Base-by-base conservation (phyloP, 2,888 invertebrate genomes). In the Matsumyia berberina region DNA sequence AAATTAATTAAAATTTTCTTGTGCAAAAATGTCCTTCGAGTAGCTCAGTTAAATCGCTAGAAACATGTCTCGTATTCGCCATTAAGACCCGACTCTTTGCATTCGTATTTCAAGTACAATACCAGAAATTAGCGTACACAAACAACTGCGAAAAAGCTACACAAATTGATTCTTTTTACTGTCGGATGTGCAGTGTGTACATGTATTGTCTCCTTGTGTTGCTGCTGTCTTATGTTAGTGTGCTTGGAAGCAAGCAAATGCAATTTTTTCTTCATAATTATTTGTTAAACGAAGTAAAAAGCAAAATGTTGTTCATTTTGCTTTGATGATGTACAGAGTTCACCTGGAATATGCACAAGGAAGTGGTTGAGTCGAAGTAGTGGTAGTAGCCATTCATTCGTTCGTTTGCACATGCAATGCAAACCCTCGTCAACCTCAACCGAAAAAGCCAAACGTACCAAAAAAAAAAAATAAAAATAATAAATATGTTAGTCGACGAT, bases 81-180 rank as follows among this genome's bases (percentile, higher is more conserved):
- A 60, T 73, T 73, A n/a, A n/a, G n/a, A n/a, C n/a, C 62, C 53
- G 53, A 62, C 53, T 51, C 2, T 51, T 44, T 33, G 33, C 31
- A 60, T 51, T 19, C 19, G 37, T 42, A 51, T 42, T 55, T 37
- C 24, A 19, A 49, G 24, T 49, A 44, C 53, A 67, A 74, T 55
- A 31, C 79, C 53, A 67, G 35, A 67, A 80, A 80, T 80, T 80
- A 74, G 35, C 79, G 66, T 33, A 33, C 19, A 44, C 66, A 15
- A 44, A 35, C n/a, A 64, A 15, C 44, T 37, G 44, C 15, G 9
- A 31, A 49, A 29, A 39, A 74, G 37, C 42, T 42, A 66, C 35
- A 67, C 66, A 74, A 80, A 80, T 80, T 74, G 66, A 80, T 74
- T 44, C 46, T 57, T 51, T 73, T 79, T 72, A 46, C 29, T 15